Percentiles rank a stretch among this genome's conserved stretches.
These are phyloP conservation scores for Rhinella marina DNA, from an alignment of 2,797 vertebrate species.

Conservation along the genomic window DNA sequence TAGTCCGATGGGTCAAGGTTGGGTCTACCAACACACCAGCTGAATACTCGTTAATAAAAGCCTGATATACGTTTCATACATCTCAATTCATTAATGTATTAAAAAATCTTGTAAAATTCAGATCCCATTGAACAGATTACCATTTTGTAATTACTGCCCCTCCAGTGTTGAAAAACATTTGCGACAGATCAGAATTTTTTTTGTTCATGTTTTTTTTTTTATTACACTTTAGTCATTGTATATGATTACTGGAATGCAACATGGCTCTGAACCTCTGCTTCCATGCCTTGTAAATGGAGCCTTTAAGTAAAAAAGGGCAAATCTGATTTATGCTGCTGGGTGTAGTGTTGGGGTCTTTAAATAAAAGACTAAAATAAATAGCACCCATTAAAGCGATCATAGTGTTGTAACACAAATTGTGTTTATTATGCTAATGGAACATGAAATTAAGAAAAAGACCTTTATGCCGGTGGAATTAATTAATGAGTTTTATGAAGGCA, in stretches of 20 bases:
- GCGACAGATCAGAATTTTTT: constrained; percentile 18
- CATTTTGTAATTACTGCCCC: neutral
- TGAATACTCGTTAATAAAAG: constrained; percentile 46
- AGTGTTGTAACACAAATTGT: constrained; percentile 99
- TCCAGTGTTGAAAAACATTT: constrained; percentile 21
- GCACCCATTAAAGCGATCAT: constrained; percentile 98
- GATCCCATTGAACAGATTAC: constrained; percentile 35
- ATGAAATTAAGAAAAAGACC: constrained; percentile 99
- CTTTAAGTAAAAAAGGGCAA: constrained; percentile 87
- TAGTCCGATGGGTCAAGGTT: constrained; percentile 53
- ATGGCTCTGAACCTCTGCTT: constrained; percentile 57
- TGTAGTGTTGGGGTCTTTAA: constrained; percentile 93
- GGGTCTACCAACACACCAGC: constrained; percentile 30
- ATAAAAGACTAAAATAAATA: constrained; percentile 99
- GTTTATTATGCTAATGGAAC: constrained; percentile 99
- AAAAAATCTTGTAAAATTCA: constrained; percentile 10
- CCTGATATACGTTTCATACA: constrained; percentile 30
- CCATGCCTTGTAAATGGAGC: constrained; percentile 78
- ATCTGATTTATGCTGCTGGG: constrained; percentile 91
- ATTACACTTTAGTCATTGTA: constrained; percentile 9
- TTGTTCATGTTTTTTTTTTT: neutral
- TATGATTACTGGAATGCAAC: neutral
- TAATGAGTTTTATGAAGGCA: constrained; percentile 98
- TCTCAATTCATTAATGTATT: constrained; percentile 21
- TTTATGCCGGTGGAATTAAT: constrained; percentile 99